phyloP scores from a whole-genome alignment of 2,888 invertebrate species.

The Autographa gamma region DNA sequence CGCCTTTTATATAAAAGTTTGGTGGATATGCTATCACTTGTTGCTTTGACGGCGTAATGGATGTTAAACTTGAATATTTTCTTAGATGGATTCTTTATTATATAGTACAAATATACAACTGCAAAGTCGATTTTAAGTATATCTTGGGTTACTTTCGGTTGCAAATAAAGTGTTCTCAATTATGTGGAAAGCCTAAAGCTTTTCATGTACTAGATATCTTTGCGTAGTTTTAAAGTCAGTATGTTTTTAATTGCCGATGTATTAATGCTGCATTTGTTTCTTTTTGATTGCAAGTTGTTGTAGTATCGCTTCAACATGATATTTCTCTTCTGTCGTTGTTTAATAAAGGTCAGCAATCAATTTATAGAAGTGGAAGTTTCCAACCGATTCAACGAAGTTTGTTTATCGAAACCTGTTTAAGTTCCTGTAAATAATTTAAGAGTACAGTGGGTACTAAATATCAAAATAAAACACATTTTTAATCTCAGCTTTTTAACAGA shows the following conservation, averaged over 20 bases:
- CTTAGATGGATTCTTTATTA: slow-evolving; percentile 9
- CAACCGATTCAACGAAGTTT: neutral
- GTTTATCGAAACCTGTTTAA: neutral
- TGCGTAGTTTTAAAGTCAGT: neutral
- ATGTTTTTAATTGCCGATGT: neutral
- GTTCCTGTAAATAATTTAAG: neutral
- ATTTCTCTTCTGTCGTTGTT: neutral
- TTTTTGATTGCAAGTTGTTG: neutral
- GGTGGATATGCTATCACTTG: slow-evolving; percentile 9
- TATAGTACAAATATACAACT: slow-evolving; percentile 1
- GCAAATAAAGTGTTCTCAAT: too few species aligned
- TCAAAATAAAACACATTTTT: too few species aligned
- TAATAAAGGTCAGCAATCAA: neutral
- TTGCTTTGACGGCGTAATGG: slow-evolving; percentile 20
- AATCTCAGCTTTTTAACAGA: too few species aligned
- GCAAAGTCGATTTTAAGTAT: slow-evolving; percentile 8
- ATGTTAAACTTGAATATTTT: slow-evolving; percentile 17
- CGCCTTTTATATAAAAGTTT: slow-evolving; percentile 8
- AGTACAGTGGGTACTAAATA: too few species aligned
- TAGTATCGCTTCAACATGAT: neutral
- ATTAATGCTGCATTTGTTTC: neutral
- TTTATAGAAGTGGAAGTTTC: slow-evolving; percentile 4
- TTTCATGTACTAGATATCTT: neutral
- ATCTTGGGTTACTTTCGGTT: slow-evolving; percentile 12
- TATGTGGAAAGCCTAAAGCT: neutral